Base-by-base conservation (phyloP, 2,888 invertebrate species). In the Platycnemis pennipes region DNA sequence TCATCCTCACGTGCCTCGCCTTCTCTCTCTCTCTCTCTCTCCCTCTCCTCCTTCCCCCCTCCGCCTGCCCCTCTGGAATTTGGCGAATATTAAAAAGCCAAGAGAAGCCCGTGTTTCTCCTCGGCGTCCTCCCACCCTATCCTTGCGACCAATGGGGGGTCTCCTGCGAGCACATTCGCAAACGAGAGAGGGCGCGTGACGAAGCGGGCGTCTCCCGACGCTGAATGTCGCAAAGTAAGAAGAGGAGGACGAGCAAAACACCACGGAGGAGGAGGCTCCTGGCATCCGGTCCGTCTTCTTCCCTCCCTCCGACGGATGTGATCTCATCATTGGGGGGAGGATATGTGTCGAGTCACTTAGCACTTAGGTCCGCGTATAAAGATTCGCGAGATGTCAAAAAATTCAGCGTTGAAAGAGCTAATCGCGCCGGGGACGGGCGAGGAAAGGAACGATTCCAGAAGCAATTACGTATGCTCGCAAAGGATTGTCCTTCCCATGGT, bases 131-230 rank as follows among this genome's bases (percentile, higher is more conserved):
- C 3, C 49, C 26, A 5, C 63, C 26, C 63, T 63, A 88, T 49
- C 88, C 49, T 37, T 56, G 19, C 89, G 56, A 53, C 56, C 49
- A 89, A 89, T 89, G 42, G 56, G 89, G 42, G 56, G 89, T 89
- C 89, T 37, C 56, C 56, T 5, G 37, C 26, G n/a, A 37, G 26
- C 56, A 89, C 42, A 63, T 22, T 5, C 63, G 26, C 56, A 22
- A 89, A 42, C 31, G 49, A 16, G 49, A n/a, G 11, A 53, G 11
- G 88, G 8, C 31, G 53, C 46, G 49, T 89, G 53, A 3, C 53
- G 19, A 49, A 31, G n/a, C 53, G 31, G 19, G 53, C 16, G 56
- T 37, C 49, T 37, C 19, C 37, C 26, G 88, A 53, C 44, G 7
- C n/a, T n/a, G 53, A 56, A 89, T 89, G 53, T 42, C 53, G 44